Conservation (phyloP, 1,140 invertebrate genomes). For the Calycopis cecrops region DNA sequence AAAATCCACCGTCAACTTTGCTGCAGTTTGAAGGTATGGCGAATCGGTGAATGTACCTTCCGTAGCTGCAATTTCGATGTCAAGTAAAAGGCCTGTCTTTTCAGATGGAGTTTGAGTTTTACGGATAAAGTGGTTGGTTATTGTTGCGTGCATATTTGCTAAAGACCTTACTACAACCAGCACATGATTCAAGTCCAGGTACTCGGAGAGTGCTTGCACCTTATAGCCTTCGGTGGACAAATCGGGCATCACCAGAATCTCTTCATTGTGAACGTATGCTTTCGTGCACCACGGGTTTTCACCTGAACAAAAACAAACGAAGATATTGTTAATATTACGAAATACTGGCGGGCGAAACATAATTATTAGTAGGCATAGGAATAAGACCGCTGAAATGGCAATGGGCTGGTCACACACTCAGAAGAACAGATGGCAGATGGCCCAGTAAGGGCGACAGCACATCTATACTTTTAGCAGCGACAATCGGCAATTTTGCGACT, state of each 20-base stretch:
- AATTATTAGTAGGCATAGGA: too few relatives aligned
- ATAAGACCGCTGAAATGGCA: too few relatives aligned
- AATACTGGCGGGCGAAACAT: too few relatives aligned
- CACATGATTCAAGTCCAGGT: slow-evolving; percentile 39
- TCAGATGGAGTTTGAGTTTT: slow-evolving; percentile 5
- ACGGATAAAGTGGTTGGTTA: slow-evolving; percentile 38
- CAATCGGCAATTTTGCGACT: too few relatives aligned
- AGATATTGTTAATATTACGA: too few relatives aligned
- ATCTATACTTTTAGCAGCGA: too few relatives aligned
- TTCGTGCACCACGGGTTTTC: slow-evolving; percentile 37
- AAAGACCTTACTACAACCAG: slow-evolving; percentile 28
- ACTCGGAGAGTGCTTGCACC: slow-evolving; percentile 24
- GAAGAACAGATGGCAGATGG: too few relatives aligned
- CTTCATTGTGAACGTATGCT: slow-evolving; percentile 40
- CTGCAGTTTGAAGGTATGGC: slow-evolving; percentile 39
- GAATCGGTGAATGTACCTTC: slow-evolving; percentile 42
- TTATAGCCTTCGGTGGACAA: slow-evolving; percentile 39
- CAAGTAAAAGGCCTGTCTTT: neutral
- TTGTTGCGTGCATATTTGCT: slow-evolving; percentile 54
- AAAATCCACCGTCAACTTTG: slow-evolving; percentile 40
- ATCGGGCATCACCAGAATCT: slow-evolving; percentile 47
- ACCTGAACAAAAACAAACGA: slow-evolving; percentile 30
- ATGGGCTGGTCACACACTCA: too few relatives aligned
- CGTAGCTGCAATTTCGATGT: slow-evolving; percentile 2
- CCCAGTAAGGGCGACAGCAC: too few relatives aligned